These are phyloP conservation scores for Archocentrus centrarchus DNA, from an alignment of 2,113 vertebrate species.

Conservation along the genomic window DNA sequence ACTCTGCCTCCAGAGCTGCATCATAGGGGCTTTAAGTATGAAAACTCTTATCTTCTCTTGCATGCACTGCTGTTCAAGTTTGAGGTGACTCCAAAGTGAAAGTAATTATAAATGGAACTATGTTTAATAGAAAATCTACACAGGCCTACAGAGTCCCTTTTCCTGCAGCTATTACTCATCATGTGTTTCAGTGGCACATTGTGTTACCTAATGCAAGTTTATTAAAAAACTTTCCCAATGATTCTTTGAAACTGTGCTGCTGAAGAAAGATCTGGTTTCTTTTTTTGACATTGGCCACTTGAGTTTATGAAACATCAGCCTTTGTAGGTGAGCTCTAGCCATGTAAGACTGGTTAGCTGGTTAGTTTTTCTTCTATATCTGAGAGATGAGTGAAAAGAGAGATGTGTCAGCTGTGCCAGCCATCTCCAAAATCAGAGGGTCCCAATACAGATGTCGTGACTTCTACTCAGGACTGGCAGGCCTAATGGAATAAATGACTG, in stretches of 20 bases:
- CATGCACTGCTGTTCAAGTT: not conserved
- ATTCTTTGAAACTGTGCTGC: not conserved
- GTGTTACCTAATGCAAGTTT: not conserved
- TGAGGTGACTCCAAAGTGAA: not conserved
- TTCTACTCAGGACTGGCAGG: not conserved
- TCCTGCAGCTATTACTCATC: not conserved
- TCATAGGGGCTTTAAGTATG: conserved; percentile 94
- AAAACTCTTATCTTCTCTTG: conserved; percentile 18
- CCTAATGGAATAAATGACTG: conserved; percentile 11
- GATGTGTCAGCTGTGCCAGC: not conserved
- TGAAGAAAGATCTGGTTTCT: not conserved
- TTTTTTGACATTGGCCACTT: not conserved
- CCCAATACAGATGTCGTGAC: conserved; percentile 5
- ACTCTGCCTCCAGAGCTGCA: conserved; percentile 94
- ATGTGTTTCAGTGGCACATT: not conserved
- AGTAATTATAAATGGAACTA: not conserved
- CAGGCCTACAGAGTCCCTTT: not conserved
- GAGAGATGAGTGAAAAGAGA: conserved; percentile 10
- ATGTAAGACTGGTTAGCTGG: not conserved
- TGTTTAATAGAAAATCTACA: not conserved
- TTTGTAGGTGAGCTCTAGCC: not conserved
- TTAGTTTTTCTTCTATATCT: not conserved
- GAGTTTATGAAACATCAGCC: not conserved
- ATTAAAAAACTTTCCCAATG: not conserved
- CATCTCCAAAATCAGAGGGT: conserved; percentile 9